These are phyloP conservation scores for Thinocorus orbignyianus DNA, from an alignment of 2,113 vertebrate genomes.

Conservation along the genomic window DNA sequence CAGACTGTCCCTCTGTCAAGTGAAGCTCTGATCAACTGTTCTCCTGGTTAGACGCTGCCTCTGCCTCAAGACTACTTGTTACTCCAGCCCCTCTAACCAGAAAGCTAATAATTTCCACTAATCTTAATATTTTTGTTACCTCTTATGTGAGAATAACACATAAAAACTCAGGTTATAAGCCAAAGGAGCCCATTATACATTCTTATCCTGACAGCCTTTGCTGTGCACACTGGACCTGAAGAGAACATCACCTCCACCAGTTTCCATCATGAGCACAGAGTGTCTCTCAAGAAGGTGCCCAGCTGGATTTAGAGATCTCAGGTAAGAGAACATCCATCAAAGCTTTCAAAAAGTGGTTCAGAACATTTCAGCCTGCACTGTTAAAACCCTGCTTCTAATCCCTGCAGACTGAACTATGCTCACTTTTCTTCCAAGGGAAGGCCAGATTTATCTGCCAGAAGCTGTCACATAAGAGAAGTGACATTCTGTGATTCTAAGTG, in stretches of 20 bases:
- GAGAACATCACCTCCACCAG: not conserved
- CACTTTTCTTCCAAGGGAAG: not conserved
- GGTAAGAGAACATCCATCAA: not conserved
- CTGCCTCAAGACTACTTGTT: not conserved
- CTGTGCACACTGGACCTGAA: not conserved
- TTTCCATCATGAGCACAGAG: not conserved
- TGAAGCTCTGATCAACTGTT: not conserved
- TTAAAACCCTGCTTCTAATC: not conserved
- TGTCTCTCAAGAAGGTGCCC: not conserved
- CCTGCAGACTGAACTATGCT: not conserved
- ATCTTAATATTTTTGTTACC: not conserved
- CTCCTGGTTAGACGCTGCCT: not conserved
- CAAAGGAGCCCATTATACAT: not conserved
- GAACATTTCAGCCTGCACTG: not conserved
- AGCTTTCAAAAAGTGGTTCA: not conserved
- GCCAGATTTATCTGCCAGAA: not conserved
- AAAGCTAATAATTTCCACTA: not conserved
- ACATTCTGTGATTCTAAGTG: too few species aligned
- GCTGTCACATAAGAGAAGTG: not conserved
- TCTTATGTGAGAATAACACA: not conserved
- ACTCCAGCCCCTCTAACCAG: not conserved
- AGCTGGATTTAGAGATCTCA: not conserved
- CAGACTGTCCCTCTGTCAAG: not conserved
- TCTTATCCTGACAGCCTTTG: not conserved
- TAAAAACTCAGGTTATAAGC: not conserved